A percentile compares a stretch with the other conserved stretches of the same genome.
Evolutionary conservation across 2,888 invertebrate species (phyloP).

Genomic region (Pheosia tremula): DNA sequence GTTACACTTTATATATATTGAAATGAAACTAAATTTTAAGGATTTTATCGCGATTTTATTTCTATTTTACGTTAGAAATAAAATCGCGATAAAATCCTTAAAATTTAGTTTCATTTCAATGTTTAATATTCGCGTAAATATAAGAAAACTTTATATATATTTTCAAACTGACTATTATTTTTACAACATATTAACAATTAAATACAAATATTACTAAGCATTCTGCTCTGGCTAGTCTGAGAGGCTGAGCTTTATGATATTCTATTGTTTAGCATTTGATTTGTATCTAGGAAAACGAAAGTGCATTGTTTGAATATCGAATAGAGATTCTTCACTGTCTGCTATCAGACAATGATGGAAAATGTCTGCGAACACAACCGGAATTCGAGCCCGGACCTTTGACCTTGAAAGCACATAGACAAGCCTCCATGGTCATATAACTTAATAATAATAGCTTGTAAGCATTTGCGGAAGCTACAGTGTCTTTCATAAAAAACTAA

Average conservation of each 20-base stretch:
- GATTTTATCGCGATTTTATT: no score
- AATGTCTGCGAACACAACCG: slow-evolving; percentile 38
- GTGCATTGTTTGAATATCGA: background rate
- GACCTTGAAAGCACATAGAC: slow-evolving; percentile 40
- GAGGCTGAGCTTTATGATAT: background rate
- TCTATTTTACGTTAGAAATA: no score
- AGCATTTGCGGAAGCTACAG: background rate
- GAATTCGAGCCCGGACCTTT: slow-evolving; percentile 40
- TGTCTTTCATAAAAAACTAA: background rate
- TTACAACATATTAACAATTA: background rate
- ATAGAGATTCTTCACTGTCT: slow-evolving; percentile 6
- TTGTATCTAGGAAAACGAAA: slow-evolving; percentile 2
- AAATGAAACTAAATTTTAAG: no score
- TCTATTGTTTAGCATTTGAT: background rate
- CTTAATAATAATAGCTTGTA: slow-evolving; percentile 34
- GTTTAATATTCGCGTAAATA: no score
- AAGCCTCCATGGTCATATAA: slow-evolving; percentile 37
- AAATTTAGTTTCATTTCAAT: no score
- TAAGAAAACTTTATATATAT: no score
- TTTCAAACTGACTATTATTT: no score
- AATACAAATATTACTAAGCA: background rate
- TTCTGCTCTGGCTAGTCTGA: background rate
- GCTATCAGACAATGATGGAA: slow-evolving; percentile 38
- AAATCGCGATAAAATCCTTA: no score
- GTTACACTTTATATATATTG: no score